Percentiles rank a stretch among this genome's conserved stretches.
Evolutionary conservation across 2,113 vertebrate species (phyloP).

Genomic region (Indicator maculatus): DNA sequence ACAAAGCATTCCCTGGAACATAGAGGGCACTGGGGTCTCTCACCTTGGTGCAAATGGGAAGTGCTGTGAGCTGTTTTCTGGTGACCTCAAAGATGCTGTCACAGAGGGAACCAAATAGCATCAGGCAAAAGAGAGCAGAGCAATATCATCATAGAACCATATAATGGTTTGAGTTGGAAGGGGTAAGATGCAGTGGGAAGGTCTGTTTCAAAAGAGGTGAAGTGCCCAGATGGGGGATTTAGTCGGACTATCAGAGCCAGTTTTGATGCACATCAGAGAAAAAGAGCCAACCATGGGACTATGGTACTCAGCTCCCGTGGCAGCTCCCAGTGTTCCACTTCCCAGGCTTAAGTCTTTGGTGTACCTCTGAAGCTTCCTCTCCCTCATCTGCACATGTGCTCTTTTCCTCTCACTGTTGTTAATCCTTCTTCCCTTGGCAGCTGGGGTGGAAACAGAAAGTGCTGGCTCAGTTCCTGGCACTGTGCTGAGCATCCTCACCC

Average conservation of each 20-base stretch:
- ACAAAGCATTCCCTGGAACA: neutral
- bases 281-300: neutral
- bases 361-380: neutral
- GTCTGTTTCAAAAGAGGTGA: neutral
- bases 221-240: neutral
- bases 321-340: neutral
- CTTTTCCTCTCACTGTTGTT: neutral
- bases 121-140: neutral
- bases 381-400: neutral
- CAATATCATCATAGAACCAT: neutral
- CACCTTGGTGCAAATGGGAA: slow-evolving; percentile 3
- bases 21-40: neutral
- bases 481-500: neutral
- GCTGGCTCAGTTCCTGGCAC: neutral
- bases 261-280: neutral
- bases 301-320: neutral
- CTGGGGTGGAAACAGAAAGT: neutral
- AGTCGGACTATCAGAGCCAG: neutral
- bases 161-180: neutral
- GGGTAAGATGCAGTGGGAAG: neutral
- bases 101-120: neutral
- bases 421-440: neutral
- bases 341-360: neutral
- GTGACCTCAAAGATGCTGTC: slow-evolving; percentile 3
- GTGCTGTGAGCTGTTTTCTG: neutral